These are phyloP conservation scores for Notarius quadriscutis DNA, from an alignment of 2,113 vertebrate species.

Conservation along the genomic window DNA sequence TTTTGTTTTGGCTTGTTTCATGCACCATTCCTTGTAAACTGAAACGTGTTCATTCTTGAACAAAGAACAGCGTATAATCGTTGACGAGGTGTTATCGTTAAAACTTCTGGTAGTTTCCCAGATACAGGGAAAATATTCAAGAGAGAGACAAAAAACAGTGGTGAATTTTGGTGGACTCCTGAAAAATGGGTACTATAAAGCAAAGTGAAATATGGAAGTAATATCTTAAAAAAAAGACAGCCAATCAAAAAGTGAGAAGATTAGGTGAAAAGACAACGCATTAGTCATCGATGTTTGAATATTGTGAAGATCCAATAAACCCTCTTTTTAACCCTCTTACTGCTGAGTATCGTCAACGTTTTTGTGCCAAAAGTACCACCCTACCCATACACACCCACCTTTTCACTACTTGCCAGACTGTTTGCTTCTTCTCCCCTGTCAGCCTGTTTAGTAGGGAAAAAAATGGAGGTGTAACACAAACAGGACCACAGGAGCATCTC, in stretches of 20 bases:
- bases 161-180: not conserved
- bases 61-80: too few relatives aligned
- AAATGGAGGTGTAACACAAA: slow-evolving; percentile 17
- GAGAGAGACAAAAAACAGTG: not conserved
- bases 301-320: not conserved
- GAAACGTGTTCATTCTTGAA: too few relatives aligned
- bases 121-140: not conserved
- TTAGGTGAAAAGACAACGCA: not conserved
- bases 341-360: not conserved
- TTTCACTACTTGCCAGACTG: not conserved
- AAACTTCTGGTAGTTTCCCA: not conserved
- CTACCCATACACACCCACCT: not conserved
- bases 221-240: not conserved
- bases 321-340: not conserved
- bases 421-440: slow-evolving; percentile 1
- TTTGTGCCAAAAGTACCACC: too few relatives aligned
- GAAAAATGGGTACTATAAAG: not conserved
- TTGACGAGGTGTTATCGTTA: not conserved
- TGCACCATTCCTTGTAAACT: too few relatives aligned
- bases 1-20: too few relatives aligned
- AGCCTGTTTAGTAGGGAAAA: slow-evolving; percentile 11
- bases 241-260: not conserved
- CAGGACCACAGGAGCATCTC: slow-evolving; percentile 30
- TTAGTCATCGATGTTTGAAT: not conserved
- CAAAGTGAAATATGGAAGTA: not conserved